phyloP scores from a whole-genome alignment of 2,113 vertebrate species.

The Chaetodon trifascialis region DNA sequence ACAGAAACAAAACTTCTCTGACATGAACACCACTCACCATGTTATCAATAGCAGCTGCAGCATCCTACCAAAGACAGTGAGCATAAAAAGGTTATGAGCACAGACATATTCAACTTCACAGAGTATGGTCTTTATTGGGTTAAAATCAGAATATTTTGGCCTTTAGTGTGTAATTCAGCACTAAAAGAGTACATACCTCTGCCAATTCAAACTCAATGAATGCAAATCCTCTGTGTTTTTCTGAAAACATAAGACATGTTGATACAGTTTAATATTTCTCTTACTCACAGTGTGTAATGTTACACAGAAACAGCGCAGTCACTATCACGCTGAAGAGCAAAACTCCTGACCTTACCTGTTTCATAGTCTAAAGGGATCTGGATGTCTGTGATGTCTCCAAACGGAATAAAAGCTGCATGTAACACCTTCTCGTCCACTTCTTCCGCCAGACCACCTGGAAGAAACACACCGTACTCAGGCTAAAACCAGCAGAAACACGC shows the following conservation, averaged over 20 bases:
- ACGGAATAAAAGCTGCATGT: constrained; percentile 96
- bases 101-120: neutral
- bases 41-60: constrained; percentile 96
- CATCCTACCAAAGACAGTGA: constrained; percentile 85
- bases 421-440: constrained; percentile 97
- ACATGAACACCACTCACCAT: constrained; percentile 85
- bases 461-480: neutral
- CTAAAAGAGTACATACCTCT: constrained; percentile 87
- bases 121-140: neutral
- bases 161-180: neutral
- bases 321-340: neutral
- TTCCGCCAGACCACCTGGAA: constrained; percentile 93
- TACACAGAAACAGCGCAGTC: accelerated
- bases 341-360: constrained; percentile 84
- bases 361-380: constrained; percentile 98
- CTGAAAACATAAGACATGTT: constrained; percentile 75
- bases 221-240: constrained; percentile 97
- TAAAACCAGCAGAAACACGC: neutral
- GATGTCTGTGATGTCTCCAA: constrained; percentile 96
- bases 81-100: neutral
- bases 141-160: neutral
- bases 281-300: neutral
- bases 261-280: neutral
- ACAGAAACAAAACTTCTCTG: neutral
- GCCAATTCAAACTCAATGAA: constrained; percentile 96